These are phyloP conservation scores for Morelia viridis DNA, from an alignment of 2,797 vertebrate genomes.

Conservation along the genomic window DNA sequence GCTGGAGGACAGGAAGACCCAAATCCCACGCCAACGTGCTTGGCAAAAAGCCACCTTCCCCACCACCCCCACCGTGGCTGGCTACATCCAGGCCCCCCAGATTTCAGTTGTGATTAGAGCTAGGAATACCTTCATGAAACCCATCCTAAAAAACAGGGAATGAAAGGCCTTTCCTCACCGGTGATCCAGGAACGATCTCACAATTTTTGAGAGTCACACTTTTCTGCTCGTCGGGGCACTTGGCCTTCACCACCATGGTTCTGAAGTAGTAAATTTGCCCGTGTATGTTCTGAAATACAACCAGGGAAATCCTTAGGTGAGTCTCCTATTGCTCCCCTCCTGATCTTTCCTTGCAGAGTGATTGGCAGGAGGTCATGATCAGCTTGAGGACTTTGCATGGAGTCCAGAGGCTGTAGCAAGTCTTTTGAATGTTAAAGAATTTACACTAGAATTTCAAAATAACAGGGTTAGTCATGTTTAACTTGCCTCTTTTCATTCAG, in stretches of 20 bases:
- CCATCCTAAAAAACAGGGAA: not conserved
- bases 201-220: not conserved
- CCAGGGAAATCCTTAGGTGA: not conserved
- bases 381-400: not conserved
- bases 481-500: not conserved
- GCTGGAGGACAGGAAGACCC: not conserved
- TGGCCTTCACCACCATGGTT: not conserved
- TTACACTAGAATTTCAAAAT: not conserved
- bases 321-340: not conserved
- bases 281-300: not conserved
- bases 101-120: not conserved
- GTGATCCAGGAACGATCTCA: not conserved
- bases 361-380: not conserved
- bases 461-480: not conserved
- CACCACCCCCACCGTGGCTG: not conserved
- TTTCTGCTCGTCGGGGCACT: not conserved
- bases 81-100: not conserved
- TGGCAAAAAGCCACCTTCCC: not conserved
- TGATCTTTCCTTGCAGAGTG: not conserved
- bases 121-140: not conserved
- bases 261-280: not conserved
- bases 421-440: not conserved
- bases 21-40: not conserved
- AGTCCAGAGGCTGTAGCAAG: not conserved
- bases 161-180: not conserved